Evolutionary conservation across 2,888 invertebrate genomes (phyloP).

Genomic region (Sabellastarte sp.): DNA sequence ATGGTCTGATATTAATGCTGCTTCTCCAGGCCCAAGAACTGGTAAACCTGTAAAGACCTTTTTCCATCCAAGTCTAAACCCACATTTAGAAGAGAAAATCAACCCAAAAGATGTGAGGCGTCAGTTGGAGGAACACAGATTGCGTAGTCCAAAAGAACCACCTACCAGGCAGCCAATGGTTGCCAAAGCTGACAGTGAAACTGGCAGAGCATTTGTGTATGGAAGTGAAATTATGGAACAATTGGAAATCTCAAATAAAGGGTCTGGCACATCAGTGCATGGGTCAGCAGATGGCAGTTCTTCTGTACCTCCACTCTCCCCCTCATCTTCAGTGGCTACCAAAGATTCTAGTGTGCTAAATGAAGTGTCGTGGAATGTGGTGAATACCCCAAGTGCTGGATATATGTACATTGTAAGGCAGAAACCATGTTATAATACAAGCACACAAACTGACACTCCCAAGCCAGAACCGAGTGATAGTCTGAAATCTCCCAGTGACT

Average conservation of each 20-base stretch:
- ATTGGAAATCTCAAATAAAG: no score
- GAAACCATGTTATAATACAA: conserved; percentile 3
- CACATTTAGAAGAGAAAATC: background rate
- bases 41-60: background rate
- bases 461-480: background rate
- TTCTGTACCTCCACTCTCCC: background rate
- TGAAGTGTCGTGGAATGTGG: background rate
- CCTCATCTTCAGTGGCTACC: background rate
- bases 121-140: background rate
- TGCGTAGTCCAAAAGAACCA: background rate
- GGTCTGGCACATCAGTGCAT: no score
- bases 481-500: background rate
- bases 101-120: background rate
- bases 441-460: background rate
- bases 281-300: background rate
- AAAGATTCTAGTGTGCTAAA: background rate
- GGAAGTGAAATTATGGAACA: no score
- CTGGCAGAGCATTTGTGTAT: background rate
- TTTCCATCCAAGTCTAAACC: background rate
- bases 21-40: background rate
- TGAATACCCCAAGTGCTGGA: background rate
- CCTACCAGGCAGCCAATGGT: background rate
- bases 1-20: background rate
- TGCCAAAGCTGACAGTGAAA: background rate
- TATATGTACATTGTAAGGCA: conserved; percentile 4